A percentile compares a stretch with the other conserved stretches of the same genome.
Evolutionary conservation across 2,888 invertebrate species (phyloP).

Genomic region (Glaucopsyche alexis): DNA sequence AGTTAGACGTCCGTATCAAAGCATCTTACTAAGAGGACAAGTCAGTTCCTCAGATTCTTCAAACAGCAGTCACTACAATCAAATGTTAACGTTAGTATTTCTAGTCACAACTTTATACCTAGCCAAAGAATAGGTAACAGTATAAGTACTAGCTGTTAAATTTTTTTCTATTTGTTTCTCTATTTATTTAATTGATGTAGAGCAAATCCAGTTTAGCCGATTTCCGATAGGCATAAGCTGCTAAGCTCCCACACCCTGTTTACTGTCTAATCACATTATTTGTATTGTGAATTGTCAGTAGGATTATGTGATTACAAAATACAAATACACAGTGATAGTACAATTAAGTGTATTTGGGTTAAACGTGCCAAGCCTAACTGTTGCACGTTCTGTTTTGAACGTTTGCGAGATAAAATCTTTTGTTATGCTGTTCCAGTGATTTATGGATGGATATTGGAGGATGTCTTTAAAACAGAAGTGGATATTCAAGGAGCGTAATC

Average conservation of each 20-base stretch:
- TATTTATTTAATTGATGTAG: not conserved
- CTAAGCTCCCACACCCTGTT: slow-evolving; percentile 33
- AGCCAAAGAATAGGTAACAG: too few relatives aligned
- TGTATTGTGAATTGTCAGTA: slow-evolving; percentile 33
- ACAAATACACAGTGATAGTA: slow-evolving; percentile 27
- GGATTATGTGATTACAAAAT: slow-evolving; percentile 33
- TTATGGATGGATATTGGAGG: not conserved
- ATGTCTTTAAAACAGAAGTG: too few relatives aligned
- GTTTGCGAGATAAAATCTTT: slow-evolving; percentile 20
- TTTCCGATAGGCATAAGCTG: slow-evolving; percentile 19
- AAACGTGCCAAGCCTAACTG: slow-evolving; percentile 21
- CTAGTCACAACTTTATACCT: not conserved
- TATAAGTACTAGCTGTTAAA: too few relatives aligned
- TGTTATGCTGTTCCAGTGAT: slow-evolving; percentile 12
- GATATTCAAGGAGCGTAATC: too few relatives aligned
- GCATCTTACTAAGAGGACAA: too few relatives aligned
- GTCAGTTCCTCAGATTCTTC: too few relatives aligned
- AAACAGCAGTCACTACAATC: too few relatives aligned
- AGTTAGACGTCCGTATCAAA: too few relatives aligned
- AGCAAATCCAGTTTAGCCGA: slow-evolving; percentile 11
- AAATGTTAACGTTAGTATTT: too few relatives aligned
- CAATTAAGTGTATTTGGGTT: slow-evolving; percentile 30
- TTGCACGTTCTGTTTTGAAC: not conserved
- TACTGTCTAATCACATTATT: slow-evolving; percentile 35
- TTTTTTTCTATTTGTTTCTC: not conserved